Conservation (phyloP, 1,140 invertebrate genomes). For the Eumeta japonica region DNA sequence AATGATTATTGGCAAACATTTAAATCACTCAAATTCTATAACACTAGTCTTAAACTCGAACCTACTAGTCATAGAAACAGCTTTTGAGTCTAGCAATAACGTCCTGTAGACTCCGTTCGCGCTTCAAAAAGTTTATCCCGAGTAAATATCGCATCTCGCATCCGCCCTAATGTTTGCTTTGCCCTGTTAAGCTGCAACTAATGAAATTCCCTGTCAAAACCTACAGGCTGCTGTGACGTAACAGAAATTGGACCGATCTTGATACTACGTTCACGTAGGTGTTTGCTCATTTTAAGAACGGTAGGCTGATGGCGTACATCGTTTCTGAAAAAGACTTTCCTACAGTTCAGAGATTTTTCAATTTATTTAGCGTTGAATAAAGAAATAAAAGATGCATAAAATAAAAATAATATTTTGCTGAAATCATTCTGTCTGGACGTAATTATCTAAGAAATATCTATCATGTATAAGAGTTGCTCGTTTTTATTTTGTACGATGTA, state of each 20-base stretch:
- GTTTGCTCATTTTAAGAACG: no score
- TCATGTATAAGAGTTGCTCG: no score
- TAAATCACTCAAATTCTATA: not conserved
- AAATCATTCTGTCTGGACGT: no score
- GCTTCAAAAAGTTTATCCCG: constrained; percentile 11
- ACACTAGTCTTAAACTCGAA: not conserved
- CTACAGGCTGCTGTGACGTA: constrained; percentile 31
- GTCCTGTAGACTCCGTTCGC: not conserved
- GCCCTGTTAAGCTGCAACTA: constrained; percentile 54
- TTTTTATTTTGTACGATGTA: no score
- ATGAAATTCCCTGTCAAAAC: constrained; percentile 54
- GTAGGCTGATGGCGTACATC: no score
- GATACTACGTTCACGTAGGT: no score
- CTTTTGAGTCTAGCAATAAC: not conserved
- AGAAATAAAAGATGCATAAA: no score
- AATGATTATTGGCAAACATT: not conserved
- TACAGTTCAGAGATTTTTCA: no score
- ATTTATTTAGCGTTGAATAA: no score
- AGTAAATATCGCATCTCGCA: constrained; percentile 42
- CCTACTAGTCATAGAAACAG: not conserved
- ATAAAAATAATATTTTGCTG: no score
- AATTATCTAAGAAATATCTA: not conserved
- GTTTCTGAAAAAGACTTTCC: no score
- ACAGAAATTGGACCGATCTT: no score
- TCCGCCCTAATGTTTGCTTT: constrained; percentile 45